Conservation (phyloP, 2,797 vertebrate species). For the Liasis olivaceus region DNA sequence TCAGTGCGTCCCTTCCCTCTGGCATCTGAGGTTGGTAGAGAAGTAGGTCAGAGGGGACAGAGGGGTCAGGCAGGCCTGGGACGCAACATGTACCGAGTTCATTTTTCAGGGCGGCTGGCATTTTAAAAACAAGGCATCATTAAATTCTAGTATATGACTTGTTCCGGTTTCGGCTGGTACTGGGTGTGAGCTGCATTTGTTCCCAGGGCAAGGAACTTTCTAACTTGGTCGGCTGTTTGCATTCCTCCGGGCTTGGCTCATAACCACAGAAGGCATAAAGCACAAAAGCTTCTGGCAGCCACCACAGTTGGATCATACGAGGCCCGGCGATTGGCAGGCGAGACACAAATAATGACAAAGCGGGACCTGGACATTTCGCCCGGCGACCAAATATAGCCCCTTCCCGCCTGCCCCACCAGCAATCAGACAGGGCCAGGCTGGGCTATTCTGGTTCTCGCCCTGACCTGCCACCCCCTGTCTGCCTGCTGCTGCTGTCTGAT, state of each 20-base stretch:
- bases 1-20: not conserved
- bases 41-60: not conserved
- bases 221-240: not conserved
- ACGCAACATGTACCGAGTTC: not conserved
- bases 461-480: not conserved
- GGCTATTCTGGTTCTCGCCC: conserved; percentile 11
- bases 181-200: not conserved
- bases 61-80: not conserved
- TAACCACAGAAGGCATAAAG: conserved; percentile 2
- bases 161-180: not conserved
- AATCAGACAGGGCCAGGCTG: not conserved
- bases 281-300: not conserved
- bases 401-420: not conserved
- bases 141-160: not conserved
- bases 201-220: not conserved
- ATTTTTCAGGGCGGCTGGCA: not conserved
- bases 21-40: not conserved
- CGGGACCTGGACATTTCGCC: not conserved
- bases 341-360: conserved; percentile 26
- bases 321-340: not conserved
- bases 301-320: not conserved
- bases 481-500: not conserved
- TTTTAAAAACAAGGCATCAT: not conserved
- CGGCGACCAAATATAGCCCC: conserved; percentile 9
- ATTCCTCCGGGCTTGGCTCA: conserved; percentile 29